These are phyloP conservation scores for Unio delphinus DNA, from an alignment of 2,888 invertebrate genomes.

Conservation along the genomic window DNA sequence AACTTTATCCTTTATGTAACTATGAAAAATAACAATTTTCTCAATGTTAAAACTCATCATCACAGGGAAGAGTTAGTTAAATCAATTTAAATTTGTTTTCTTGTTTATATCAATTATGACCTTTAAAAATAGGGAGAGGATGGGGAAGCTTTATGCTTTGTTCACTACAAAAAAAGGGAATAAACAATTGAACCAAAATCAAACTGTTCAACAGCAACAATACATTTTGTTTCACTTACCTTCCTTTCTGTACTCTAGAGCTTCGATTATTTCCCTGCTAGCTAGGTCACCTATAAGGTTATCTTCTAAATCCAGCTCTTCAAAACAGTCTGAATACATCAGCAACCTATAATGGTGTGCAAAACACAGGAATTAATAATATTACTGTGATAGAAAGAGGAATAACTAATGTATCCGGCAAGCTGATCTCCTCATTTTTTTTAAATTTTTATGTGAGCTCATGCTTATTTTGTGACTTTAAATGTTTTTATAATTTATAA, in stretches of 20 bases:
- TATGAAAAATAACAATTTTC: too few relatives aligned
- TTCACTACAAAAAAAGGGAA: neutral
- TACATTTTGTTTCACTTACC: constrained; percentile 32
- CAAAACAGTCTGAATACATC: constrained; percentile 60
- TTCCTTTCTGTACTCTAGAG: constrained; percentile 65
- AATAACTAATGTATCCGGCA: neutral
- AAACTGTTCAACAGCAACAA: too few relatives aligned
- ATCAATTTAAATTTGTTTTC: too few relatives aligned
- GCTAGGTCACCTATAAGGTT: constrained; percentile 70
- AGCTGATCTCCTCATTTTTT: neutral
- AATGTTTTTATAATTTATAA: too few relatives aligned
- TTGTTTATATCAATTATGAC: too few relatives aligned
- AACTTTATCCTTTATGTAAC: too few relatives aligned
- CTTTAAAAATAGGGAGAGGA: too few relatives aligned
- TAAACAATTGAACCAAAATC: too few relatives aligned
- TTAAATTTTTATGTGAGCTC: neutral
- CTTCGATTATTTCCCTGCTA: constrained; percentile 64
- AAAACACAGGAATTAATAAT: neutral
- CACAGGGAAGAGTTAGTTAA: too few relatives aligned
- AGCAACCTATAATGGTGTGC: constrained; percentile 55
- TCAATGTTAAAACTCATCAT: too few relatives aligned
- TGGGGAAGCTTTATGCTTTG: neutral
- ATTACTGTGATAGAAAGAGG: neutral
- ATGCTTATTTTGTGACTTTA: too few relatives aligned
- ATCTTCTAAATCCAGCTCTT: constrained; percentile 69